Evolutionary conservation across 1,140 invertebrate species (phyloP), one percentile per base, ranked within the genome.

Genomic region (Drosophila virilis): DNA sequence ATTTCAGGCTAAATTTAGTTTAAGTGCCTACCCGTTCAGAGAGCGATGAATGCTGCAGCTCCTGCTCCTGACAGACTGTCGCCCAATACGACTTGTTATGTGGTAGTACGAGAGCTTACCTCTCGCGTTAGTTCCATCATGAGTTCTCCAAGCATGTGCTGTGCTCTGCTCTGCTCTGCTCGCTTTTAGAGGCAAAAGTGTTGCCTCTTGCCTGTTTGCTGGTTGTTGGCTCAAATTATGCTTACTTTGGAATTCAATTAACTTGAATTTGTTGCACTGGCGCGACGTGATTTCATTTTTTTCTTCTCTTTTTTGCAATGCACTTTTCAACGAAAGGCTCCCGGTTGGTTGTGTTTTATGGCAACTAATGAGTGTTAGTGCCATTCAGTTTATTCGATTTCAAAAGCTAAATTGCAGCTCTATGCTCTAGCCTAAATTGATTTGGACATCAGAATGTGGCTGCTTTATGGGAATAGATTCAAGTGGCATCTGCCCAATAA

Each of bases 1-100:
- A 89, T 89, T 89, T 89, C 84, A 89, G 85, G 84, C 84, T 89
- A 89, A 89, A 89, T 89, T 89, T 89, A 89, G 84, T 89, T 89
- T 89, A 89, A 89, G 89, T 89, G 84, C 80, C 84, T 84, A 83
- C 80, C 84, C 69, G 59, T 71, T 40, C 68, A 52, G n/a, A 35
- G 50, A 52, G 50, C 6, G 33, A 54, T 6, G 50, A 37, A 61
- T 42, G 42, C 69, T 52, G 33, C 64, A 73, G 64, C 61, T 54
- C 51, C 33, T 45, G 67, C 74, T 52, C 22, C 72, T 77, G 82
- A 75, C 76, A 74, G 81, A 74, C 66, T 85, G 70, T 72, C 78
- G 61, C 51, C 50, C 62, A 54, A 38, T 3, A 28, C 54, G 46
- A 71, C 76, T 75, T 67, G 77, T 79, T 74, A 70, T 70, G 58